Evolutionary conservation across 92 coral and sea anemone species (phyloP), one percentile per base, ranked within the genome.

Genomic region (Heliopora coerulea): DNA sequence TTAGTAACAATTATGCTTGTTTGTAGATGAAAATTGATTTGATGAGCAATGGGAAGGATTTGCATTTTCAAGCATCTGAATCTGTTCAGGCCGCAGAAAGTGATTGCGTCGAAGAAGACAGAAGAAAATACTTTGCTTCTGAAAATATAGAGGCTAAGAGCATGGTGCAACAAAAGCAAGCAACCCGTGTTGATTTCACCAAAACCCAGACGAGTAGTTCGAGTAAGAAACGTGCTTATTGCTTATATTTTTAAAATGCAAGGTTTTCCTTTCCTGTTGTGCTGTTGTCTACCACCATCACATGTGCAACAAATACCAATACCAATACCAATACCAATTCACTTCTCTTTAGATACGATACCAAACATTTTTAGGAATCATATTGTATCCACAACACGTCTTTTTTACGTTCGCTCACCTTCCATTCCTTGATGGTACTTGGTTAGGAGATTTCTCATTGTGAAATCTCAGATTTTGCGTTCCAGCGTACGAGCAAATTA

Each of bases 31-130:
- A 54, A 35, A 37, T 70, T 24, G 54, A 19, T 34, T 70, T 70
- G 50, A 70, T 70, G 63, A 70, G 77, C 35, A 70, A 70, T 54
- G 77, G 77, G 11, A 70, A 70, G 31, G 49, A 70, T 27, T 26
- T 70, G 49, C 49, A 70, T 33, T 70, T 48, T 52, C 21, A 49
- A 26, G 37, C 58, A 46, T 33, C 62, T 50, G 52, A 46, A 46
- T n/a, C 7, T 2, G 52, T 8, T 7, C 52, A 46, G n/a, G 14
- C 2, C 2, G 14, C 4, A 13, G 77, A 52, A 9, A 70, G 23
- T 52, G 60, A 50, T 37, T 24, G 31, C 2, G 1, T 35, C 31
- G 77, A 70, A 52, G 3, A 8, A 7, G 21, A 23, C 37, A 54
- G 50, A 9, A 54, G 34, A 31, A 58, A 28, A 50, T 50, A 17